These are phyloP conservation scores for Chaetodon trifasciatus DNA, from an alignment of 2,797 vertebrate genomes.

Conservation along the genomic window DNA sequence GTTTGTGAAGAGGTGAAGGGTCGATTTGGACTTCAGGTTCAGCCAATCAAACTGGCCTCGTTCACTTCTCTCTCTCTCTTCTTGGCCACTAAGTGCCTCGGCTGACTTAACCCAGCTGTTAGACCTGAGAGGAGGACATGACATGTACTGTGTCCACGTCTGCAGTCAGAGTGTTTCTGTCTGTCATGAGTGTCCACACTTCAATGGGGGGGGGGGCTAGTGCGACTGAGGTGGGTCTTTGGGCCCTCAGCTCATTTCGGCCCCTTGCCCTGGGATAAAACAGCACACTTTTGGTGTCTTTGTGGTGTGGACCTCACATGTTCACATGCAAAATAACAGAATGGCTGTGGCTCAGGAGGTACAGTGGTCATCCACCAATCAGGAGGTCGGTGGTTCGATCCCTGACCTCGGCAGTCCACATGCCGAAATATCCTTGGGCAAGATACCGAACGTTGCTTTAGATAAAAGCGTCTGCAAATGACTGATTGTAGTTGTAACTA, in stretches of 20 bases:
- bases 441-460: too few relatives aligned
- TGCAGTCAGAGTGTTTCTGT: neutral
- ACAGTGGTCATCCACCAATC: too few relatives aligned
- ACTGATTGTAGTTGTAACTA: too few relatives aligned
- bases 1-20: neutral
- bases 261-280: neutral
- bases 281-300: neutral
- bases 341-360: too few relatives aligned
- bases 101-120: neutral
- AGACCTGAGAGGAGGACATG: neutral
- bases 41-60: conserved; percentile 67
- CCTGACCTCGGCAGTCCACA: too few relatives aligned
- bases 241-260: too few relatives aligned
- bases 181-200: neutral
- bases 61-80: neutral
- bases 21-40: conserved; percentile 3
- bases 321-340: neutral
- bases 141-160: neutral
- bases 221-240: too few relatives aligned
- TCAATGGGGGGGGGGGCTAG: too few relatives aligned
- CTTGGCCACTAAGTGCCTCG: conserved; percentile 68
- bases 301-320: neutral
- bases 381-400: too few relatives aligned
- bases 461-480: too few relatives aligned
- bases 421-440: too few relatives aligned